Base-by-base conservation (phyloP, 2,113 vertebrate species). In the Willisornis vidua region DNA sequence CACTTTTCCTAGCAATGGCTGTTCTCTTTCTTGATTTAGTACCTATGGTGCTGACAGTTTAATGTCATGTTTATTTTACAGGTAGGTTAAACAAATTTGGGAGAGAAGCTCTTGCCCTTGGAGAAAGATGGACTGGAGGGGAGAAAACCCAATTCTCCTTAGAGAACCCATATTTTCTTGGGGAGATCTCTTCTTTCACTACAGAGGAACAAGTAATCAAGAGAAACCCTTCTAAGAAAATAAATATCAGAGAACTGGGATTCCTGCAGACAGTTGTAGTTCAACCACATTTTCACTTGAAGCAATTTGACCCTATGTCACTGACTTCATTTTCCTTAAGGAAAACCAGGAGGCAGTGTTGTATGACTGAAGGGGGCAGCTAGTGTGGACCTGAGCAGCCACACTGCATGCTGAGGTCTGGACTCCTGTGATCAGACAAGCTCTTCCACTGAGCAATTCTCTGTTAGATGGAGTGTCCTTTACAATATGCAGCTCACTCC, bases 1-100 rank as follows among this genome's bases (percentile, higher is more conserved):
- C 6, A 1, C 66, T 75, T 67, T 86, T 59, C 75, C 73, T 86
- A 94, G 82, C 66, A 73, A 90, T 0, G 5, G 35, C 77, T 86
- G 65, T 90, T 26, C 59, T 86, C 24, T 92, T 63, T 66, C 79
- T 76, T 87, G 77, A 82, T 79, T 95, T 74, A 87, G 35, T 90
- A 73, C 54, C 76, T 18, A 4, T 35, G 25, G 46, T 9, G 11
- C 35, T 84, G 85, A 45, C 74, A 78, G 51, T 78, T 81, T 96
- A 62, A 93, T 96, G 85, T 68, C 25, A 8, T 49, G 57, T 77
- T 87, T 76, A 72, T 89, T 85, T 90, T 89, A 75, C 35, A 74
- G 65, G 67, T 86, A 81, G 37, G 48, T 91, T 91, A 83, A 66
- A 61, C 8, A 95, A 86, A 87, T 87, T 51, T 58, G 28, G 17